Base-by-base conservation (phyloP, 2,888 invertebrate species). In the Lasioglossum malachurum region DNA sequence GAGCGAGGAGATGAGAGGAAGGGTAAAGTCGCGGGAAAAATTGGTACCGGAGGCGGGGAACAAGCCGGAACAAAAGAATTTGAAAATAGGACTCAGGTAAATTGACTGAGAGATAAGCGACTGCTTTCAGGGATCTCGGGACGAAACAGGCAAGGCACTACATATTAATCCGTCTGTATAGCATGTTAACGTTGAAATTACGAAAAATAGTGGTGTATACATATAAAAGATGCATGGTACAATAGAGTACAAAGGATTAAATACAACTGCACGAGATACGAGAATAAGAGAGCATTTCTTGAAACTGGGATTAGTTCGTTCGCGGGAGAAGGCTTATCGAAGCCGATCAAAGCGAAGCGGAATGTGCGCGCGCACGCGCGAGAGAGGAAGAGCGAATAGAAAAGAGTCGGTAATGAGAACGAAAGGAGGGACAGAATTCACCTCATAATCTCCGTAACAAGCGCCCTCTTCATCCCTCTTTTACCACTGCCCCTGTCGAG, bases 371-470 rank as follows among this genome's bases (percentile, higher is more conserved):
- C 27, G 27, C 1, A 4, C 23, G 53, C 8, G 60, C 27, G 64
- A 27, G 31, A 44, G 81, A 49, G 78, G 23, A 0, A 72, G 31
- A 67, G n/a, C 31, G 57, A 74, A 38, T 77, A 41, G 82, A 49
- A 77, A 64, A 31, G 77, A 57, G 60, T 73, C 71, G 35, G 72
- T 46, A 76, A 86, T 67, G 87, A 75, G 78, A 74, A 73, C 60
- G 83, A 84, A 87, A 86, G 76, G 84, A 83, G 89, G 78, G 80
- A 83, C 79, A 88, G 88, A 88, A 90, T 93, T 92, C 90, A 91
- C 83, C 89, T 93, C 88, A 90, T 92, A 93, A 92, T 92, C 90
- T 91, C 89, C 89, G 91, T 92, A 92, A 92, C 91, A 92, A 92
- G 92, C 90, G 83, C 49, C 82, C 80, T 88, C 87, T 89, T 83